Percentiles rank a stretch among this genome's conserved stretches.
Evolutionary conservation across 2,888 invertebrate species (phyloP).

Genomic region (Agrilus mali): DNA sequence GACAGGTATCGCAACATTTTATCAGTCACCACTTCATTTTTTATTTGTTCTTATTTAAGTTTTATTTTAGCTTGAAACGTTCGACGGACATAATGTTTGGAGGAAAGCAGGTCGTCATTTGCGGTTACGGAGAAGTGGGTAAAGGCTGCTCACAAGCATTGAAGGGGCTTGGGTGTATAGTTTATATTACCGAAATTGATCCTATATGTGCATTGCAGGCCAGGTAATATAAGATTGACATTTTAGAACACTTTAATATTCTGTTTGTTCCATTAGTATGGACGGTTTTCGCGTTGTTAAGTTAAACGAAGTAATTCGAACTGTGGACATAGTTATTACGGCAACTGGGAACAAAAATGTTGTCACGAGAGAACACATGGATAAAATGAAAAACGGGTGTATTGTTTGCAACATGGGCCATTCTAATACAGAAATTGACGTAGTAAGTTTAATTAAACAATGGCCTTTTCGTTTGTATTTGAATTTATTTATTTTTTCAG

Average conservation of each 20-base stretch:
- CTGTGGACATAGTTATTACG: constrained; percentile 93
- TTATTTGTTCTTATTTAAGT: constrained; percentile 2
- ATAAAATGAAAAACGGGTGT: constrained; percentile 91
- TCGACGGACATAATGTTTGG: constrained; percentile 97
- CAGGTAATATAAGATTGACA: constrained; percentile 39
- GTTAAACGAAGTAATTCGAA: constrained; percentile 83
- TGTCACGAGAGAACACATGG: constrained; percentile 89
- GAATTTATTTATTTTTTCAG: constrained; percentile 32
- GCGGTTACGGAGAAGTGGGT: constrained; percentile 95
- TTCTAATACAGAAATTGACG: constrained; percentile 92
- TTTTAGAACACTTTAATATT: neutral
- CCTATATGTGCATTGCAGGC: constrained; percentile 97
- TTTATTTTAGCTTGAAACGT: constrained; percentile 48
- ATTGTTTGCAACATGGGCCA: constrained; percentile 97
- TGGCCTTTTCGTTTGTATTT: constrained; percentile 7
- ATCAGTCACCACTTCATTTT: neutral
- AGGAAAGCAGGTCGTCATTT: constrained; percentile 90
- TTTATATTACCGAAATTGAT: constrained; percentile 89
- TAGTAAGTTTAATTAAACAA: constrained; percentile 42
- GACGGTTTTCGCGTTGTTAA: constrained; percentile 93
- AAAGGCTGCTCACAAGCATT: constrained; percentile 94
- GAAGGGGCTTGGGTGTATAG: constrained; percentile 88
- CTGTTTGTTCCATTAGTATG: constrained; percentile 50
- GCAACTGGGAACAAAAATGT: constrained; percentile 97
- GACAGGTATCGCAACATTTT: constrained; percentile 46